Evolutionary conservation across 1,140 invertebrate genomes (phyloP), one percentile per base, ranked within the genome.

Genomic region (Propsilocerus akamusi): DNA sequence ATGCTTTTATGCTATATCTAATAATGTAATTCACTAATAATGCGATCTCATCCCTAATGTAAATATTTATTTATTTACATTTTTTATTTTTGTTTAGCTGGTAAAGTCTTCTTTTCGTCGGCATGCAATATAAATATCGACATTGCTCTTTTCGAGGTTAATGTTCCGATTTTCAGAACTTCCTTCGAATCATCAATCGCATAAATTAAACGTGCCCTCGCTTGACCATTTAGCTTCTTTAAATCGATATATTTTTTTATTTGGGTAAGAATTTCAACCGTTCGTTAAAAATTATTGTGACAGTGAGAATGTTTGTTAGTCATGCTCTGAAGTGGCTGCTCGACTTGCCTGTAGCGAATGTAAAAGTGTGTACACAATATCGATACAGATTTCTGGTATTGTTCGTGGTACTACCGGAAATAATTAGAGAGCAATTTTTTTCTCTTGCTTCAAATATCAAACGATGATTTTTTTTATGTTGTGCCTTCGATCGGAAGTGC

Each of bases 41-140:
- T 26, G 25, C 47, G 47, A 26, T 26, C 17, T 26, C 26, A 25
- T 20, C 26, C 47, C 25, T 48, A 25, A 47, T 47, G 47, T 41
- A 48, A 26, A 48, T 48, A 24, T 51, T 51, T 48, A 32, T 48
- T 30, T 48, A 47, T 37, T 34, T 20, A 17, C 23, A 14, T 17
- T 26, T 41, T 24, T 51, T 51, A 14, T 51, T 30, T 5, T 24
- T 12, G 14, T n/a, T 50, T 14, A 50, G 26, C 41, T 25, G n/a
- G 25, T n/a, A 20, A 17, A 50, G 25, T 48, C 30, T 26, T 52
- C 22, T 34, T 34, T 49, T 24, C 30, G 49, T n/a, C n/a, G n/a
- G n/a, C n/a, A n/a, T n/a, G n/a, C n/a, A n/a, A n/a, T n/a, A n/a
- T n/a, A n/a, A n/a, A n/a, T n/a, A n/a, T n/a, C n/a, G n/a, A n/a